These are phyloP conservation scores for Formica exsecta DNA, from an alignment of 1,140 invertebrate genomes.

Conservation along the genomic window DNA sequence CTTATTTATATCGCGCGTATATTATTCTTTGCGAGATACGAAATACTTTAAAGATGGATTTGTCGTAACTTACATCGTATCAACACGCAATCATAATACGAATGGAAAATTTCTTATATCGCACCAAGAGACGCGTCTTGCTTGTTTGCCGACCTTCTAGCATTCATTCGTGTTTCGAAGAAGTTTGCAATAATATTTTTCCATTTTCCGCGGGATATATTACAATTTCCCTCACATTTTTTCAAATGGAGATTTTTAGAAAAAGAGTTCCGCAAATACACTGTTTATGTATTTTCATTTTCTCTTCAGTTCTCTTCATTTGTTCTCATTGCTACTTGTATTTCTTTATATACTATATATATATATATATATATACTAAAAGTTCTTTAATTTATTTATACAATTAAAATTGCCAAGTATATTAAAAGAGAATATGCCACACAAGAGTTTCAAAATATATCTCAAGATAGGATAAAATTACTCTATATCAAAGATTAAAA, in stretches of 20 bases:
- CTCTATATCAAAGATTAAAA: background rate
- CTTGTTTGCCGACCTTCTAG: conserved; percentile 8
- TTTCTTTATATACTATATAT: background rate
- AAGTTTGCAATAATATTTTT: conserved; percentile 43
- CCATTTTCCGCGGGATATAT: background rate
- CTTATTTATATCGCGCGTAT: conserved; percentile 13
- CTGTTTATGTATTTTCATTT: too few species aligned
- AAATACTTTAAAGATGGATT: background rate
- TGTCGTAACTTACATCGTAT: background rate
- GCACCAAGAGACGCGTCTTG: background rate
- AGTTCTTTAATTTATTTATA: conserved; percentile 4
- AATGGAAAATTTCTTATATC: conserved; percentile 35
- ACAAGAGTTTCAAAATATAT: background rate
- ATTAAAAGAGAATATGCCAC: conserved; percentile 4
- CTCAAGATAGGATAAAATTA: conserved; percentile 27
- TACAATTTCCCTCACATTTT: background rate
- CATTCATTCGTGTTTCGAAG: conserved; percentile 54
- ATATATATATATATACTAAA: background rate
- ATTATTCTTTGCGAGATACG: background rate
- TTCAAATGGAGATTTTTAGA: conserved; percentile 16
- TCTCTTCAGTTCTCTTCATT: background rate
- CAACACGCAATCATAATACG: conserved; percentile 13
- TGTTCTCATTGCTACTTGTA: background rate
- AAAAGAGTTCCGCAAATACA: conserved; percentile 8
- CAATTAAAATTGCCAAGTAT: background rate